Base-by-base conservation (phyloP, 2,113 vertebrate species). In the Hippocampus comes region DNA sequence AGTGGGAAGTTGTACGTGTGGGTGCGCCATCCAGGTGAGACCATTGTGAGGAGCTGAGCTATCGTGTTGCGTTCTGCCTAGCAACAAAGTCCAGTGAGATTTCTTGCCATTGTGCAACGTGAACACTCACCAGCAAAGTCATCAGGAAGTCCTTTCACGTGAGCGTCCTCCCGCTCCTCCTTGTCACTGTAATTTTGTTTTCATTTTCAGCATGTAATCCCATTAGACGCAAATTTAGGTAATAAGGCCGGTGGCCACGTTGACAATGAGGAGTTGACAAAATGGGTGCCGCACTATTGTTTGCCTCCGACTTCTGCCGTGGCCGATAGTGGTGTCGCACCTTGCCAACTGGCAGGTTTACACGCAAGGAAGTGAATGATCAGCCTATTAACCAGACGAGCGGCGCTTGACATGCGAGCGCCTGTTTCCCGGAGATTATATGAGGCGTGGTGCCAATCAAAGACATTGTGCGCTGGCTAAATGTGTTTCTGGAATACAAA, bases 161-260 rank as follows among this genome's bases (percentile, higher is more conserved):
- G 69, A 68, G 71, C 53, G 48, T 43, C 81, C 25, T 78, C 27
- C 27, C 34, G 34, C 34, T 20, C 59, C 1, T 75, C 55, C 48
- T 56, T n/a, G 53, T 23, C 6, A 12, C 43, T 78, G 74, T 79
- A 78, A 77, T 86, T 74, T 74, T 61, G 76, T 76, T 76, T 76
- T 69, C 59, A 72, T 38, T 41, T 63, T 34, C 1, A 17, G 30
- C 9, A 46, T 67, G 55, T 82, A 80, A 85, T 85, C 80, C 64
- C 67, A 77, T 77, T 63, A 75, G 75, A 61, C 41, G 15, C 42
- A 56, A 71, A 57, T 81, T 46, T 77, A 84, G 82, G 76, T 87
- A 82, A 81, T 9, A 21, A 67, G 67, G 75, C 41, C 69, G 63
- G 59, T 30, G 4, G 64, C 56, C 14, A 38, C 75, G 46, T 27